Conservation (phyloP, 2,888 invertebrate genomes). For the Folsomia manolachei region DNA sequence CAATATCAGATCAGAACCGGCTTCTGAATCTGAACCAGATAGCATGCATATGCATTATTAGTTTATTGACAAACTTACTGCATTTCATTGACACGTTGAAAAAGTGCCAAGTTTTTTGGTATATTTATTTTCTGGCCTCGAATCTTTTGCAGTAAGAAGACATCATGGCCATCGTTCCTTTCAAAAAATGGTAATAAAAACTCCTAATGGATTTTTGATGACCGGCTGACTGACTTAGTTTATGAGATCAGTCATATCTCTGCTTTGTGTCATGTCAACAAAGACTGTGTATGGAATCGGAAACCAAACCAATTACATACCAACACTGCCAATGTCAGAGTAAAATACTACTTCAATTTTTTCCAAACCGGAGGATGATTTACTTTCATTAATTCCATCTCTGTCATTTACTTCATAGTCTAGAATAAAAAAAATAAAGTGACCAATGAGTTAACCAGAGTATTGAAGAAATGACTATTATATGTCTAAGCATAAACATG, state of each 20-base stretch:
- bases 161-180: neutral
- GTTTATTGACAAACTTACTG: neutral
- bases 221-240: constrained; percentile 26
- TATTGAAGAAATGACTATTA: no score
- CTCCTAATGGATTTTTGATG: constrained; percentile 30
- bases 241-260: constrained; percentile 18
- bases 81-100: neutral
- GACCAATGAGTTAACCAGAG: no score
- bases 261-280: neutral
- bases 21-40: no score
- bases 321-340: neutral
- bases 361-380: neutral
- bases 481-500: no score
- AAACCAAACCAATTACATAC: neutral
- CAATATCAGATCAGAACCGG: no score
- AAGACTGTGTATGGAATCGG: neutral
- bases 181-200: constrained; percentile 2
- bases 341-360: neutral
- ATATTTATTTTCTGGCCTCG: neutral
- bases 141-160: neutral
- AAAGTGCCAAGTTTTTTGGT: neutral
- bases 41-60: no score
- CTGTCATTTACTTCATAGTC: no score
- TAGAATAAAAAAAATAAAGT: no score
- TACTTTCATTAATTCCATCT: neutral